Conservation (phyloP, 2,888 invertebrate genomes). For the Trachelus tabidus region DNA sequence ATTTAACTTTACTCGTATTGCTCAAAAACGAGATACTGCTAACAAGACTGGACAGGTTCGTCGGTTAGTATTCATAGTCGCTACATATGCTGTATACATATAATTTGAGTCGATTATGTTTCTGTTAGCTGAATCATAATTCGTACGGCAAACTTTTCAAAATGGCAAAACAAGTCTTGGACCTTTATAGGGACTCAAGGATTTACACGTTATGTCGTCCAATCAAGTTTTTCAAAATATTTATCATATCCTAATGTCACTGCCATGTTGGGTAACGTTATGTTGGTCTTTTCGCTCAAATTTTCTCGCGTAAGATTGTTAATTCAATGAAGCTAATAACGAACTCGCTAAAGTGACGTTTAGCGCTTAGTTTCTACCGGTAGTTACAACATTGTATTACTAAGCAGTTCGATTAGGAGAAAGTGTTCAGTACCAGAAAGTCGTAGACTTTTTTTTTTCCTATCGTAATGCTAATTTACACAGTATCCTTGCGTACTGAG, state of each 20-base stretch:
- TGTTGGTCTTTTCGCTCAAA: background rate
- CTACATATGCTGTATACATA: background rate
- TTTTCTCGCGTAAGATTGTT: background rate
- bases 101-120: background rate
- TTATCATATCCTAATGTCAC: background rate
- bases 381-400: constrained; percentile 4
- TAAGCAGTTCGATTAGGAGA: constrained; percentile 2
- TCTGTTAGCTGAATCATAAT: background rate
- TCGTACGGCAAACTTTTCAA: background rate
- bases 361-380: constrained; percentile 2
- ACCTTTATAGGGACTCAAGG: background rate
- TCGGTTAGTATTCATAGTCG: background rate
- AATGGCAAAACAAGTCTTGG: background rate
- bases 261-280: background rate
- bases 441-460: background rate
- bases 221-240: background rate
- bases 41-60: background rate
- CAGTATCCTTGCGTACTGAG: background rate
- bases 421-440: background rate
- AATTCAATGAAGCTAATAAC: background rate
- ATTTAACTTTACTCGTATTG: background rate
- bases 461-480: background rate
- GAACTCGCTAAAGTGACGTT: background rate
- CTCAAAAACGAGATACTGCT: background rate
- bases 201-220: background rate